Evolutionary conservation across 2,797 vertebrate genomes (phyloP), one percentile per base, ranked within the genome.

Genomic region (Urophycis tenuis): DNA sequence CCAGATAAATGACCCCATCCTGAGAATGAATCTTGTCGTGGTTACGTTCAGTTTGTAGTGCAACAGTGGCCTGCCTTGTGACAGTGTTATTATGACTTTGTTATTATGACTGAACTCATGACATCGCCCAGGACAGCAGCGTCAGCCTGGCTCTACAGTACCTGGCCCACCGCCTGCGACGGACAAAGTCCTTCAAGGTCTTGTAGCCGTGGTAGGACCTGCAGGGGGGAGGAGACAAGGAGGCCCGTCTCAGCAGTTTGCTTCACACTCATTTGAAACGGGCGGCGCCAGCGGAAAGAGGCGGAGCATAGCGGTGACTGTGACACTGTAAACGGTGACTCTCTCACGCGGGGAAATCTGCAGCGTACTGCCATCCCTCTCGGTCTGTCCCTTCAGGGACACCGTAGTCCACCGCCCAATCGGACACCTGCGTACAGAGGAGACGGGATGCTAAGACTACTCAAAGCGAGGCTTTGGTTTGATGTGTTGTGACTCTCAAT

Each of bases 341-440:
- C 2, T 35, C 1, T 45, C 36, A 60, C 98, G 93, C 92, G 0
- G 95, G 95, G 84, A 99, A 99, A 90, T 99, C 98, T 22, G 95
- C 95, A 33, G 98, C 97, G 0, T 97, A 99, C 91, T 99, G 98
- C 98, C 98, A 99, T 74, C 97, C 98, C 35, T 99, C 97, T 34
- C 93, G 93, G 84, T 99, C 98, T 0, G 96, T 92, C 75, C 97
- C 97, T 0, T 96, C 96, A 0, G 92, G 90, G 7, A 94, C 64
- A 14, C 83, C 91, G 81, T 94, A 95, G 88, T 99, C 97, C 36
- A 98, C 89, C 0, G 90, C 90, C 97, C 98, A 99, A 53, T 99
- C 96, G 0, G 96, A 95, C 25, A 96, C 95, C 97, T 99, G 84
- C 9, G 82, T 74, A 75, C 81, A 32, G 32, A 19, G 25, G 75